Base-by-base conservation (phyloP, 2,888 invertebrate species). In the Nasonovia ribisnigri region DNA sequence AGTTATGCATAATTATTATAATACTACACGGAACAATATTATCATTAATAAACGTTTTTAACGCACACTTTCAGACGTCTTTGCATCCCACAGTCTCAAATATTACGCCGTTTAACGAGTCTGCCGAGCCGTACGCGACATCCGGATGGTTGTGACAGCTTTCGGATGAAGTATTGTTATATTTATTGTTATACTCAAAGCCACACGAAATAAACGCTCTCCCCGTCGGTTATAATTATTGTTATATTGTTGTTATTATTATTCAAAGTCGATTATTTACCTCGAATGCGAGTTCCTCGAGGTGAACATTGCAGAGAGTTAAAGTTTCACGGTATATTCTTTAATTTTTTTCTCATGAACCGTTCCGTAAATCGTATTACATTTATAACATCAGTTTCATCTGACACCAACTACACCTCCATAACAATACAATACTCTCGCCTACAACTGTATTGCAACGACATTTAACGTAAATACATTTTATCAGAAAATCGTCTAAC, bases 31-130 rank as follows among this genome's bases (percentile, higher is more conserved):
- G 36, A 77, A 77, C 8, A 77, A 77, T 51, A 54, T 51, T 88
- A 24, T 88, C 24, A 54, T 88, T 77, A 77, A 77, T 77, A 77
- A 77, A 77, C 77, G 77, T 77, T 77, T 77, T 77, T 77, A 77
- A 77, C 1, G 16, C 77, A 77, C 36, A 77, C 20, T 77, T 77
- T 36, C 36, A 77, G 36, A 77, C 77, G 20, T 77, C 3, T 77
- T 20, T 36, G 36, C 20, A 2, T 36, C 1, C 3, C 77, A 36
- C 77, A 20, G 20, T 20, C 77, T 77, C 77, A 0, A 6, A 77
- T 20, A 77, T 67, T 20, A 36, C 36, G 77, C 36, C 36, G 77
- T 77, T 77, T 20, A 77, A 77, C 77, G 77, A 77, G 36, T 77
- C 20, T 20, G 36, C 36, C 20, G 77, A 36, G 36, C 36, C 36